Evolutionary conservation across 2,113 vertebrate genomes (phyloP), one percentile per base, ranked within the genome.

Genomic region (Maccullochella peelii): DNA sequence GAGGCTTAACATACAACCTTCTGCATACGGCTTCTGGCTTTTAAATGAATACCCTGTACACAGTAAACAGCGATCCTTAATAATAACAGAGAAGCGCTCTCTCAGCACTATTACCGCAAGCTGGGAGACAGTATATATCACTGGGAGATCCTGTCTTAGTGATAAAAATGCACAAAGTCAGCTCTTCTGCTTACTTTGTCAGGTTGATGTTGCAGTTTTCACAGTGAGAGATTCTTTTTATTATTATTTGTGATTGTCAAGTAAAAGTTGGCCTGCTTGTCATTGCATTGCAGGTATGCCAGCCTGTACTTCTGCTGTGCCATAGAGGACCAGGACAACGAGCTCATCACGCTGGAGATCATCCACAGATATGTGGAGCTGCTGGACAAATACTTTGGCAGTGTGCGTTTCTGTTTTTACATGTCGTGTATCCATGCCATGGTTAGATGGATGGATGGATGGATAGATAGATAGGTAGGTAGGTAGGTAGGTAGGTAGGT

Each of bases 331-430:
- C 98, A 99, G 93, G 98, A 99, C 95, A 99, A 99, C 21, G 98
- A 99, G 82, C 95, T 99, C 88, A 99, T 99, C 96, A 99, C 98
- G 16, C 95, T 99, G 96, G 98, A 99, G 95, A 98, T 99, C 95
- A 99, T 99, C 94, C 98, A 99, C 95, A 96, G 98, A 94, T 99
- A 99, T 0, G 98, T 99, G 89, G 98, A 99, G 95, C 96, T 99
- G 89, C 96, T 99, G 93, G 98, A 99, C 95, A 99, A 99, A 95
- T 99, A 99, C 92, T 99, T 99, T 94, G 98, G 98, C 95, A 99
- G 98, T 76, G 98, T 99, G 88, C 94, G 98, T 95, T 33, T 58
- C 54, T 59, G 9, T 33, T n/a, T 49, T 9, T 25, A 14, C 1
- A 70, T n/a, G 8, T 38, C 11, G 4, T 58, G 8, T 11, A 7